Percentiles rank a stretch among this genome's conserved stretches.
phyloP scores from a whole-genome alignment of 2,797 vertebrate genomes.

The Poecile montanus region DNA sequence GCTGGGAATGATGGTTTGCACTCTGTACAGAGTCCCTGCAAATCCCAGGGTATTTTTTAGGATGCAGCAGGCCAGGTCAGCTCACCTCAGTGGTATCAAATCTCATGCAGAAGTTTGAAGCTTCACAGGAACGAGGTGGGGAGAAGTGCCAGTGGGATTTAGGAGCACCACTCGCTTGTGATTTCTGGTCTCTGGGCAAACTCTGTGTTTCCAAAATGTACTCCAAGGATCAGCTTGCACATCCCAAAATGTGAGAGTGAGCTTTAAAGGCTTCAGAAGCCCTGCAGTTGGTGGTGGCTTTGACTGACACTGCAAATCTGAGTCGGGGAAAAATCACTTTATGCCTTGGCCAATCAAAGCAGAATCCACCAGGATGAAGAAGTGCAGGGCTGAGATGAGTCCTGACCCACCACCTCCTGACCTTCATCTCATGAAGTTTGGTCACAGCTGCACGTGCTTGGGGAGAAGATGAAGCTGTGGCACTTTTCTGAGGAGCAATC shows the following conservation, averaged over 20 bases:
- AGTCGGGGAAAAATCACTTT: background rate
- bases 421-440: background rate
- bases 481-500: background rate
- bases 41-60: background rate
- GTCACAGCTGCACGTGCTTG: background rate
- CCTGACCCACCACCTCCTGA: background rate
- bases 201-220: background rate
- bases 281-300: background rate
- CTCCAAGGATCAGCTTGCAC: background rate
- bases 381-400: background rate
- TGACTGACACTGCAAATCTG: fast-evolving
- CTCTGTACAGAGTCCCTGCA: background rate
- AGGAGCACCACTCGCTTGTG: background rate
- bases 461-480: background rate
- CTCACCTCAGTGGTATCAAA: fast-evolving
- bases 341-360: background rate
- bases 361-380: background rate
- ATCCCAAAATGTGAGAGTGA: background rate
- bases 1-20: background rate
- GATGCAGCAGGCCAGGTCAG: background rate
- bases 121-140: background rate
- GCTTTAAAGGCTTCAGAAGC: background rate
- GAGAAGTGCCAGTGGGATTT: background rate
- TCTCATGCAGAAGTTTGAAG: background rate
- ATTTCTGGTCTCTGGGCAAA: background rate